These are phyloP conservation scores for Bucorvus abyssinicus DNA, from an alignment of 2,797 vertebrate species.

Conservation along the genomic window DNA sequence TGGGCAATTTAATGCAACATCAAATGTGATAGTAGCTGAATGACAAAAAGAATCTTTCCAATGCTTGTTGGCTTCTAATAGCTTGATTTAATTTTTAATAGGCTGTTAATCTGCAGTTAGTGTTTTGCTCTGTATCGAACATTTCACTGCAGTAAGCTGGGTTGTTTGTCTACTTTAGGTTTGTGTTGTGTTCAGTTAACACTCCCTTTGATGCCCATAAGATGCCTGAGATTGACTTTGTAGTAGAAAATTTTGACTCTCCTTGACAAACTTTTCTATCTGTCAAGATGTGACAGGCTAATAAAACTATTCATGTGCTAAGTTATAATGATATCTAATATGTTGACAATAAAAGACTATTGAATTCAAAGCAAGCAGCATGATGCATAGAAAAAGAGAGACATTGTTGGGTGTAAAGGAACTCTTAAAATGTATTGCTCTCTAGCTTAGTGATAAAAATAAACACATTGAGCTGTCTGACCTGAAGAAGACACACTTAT, in stretches of 20 bases:
- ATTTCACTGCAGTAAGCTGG: constrained; percentile 42
- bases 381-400: not conserved
- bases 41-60: constrained; percentile 54
- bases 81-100: constrained; percentile 69
- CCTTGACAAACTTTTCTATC: constrained; percentile 57
- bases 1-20: constrained; percentile 64
- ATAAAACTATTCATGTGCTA: constrained; percentile 66
- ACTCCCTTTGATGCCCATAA: constrained; percentile 44
- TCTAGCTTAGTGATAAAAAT: constrained; percentile 2
- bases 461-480: constrained; percentile 13
- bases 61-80: constrained; percentile 45
- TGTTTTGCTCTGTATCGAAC: constrained; percentile 52
- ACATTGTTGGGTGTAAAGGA: not conserved
- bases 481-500: not conserved
- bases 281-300: constrained; percentile 64
- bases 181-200: constrained; percentile 58
- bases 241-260: constrained; percentile 60
- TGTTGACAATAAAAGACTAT: constrained; percentile 49
- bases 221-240: constrained; percentile 55
- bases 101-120: constrained; percentile 55
- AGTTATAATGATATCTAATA: constrained; percentile 46
- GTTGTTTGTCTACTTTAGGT: constrained; percentile 32
- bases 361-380: constrained; percentile 10
- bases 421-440: not conserved
- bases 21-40: constrained; percentile 32